Conservation (phyloP, 2,797 vertebrate genomes). For the Pelobates cultripes region DNA sequence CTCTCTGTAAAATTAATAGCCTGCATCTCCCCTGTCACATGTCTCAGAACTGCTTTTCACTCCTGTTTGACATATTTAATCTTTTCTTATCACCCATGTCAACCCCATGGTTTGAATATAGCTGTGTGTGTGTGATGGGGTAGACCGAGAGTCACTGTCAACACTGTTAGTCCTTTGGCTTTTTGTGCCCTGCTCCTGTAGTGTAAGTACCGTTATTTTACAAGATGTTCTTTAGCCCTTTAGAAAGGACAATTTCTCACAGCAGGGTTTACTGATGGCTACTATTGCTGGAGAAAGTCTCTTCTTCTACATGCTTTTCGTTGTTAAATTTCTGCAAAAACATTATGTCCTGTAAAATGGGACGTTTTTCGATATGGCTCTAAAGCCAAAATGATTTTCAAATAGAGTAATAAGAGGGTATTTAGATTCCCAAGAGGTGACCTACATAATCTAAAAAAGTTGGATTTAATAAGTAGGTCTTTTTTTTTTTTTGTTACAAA, state of each 20-base stretch:
- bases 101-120: conserved; percentile 9
- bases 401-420: conserved; percentile 9
- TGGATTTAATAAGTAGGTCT: too few relatives aligned
- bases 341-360: conserved; percentile 15
- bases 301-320: conserved; percentile 15
- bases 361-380: neutral
- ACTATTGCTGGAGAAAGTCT: conserved; percentile 8
- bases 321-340: conserved; percentile 27
- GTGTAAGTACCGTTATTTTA: conserved; percentile 43
- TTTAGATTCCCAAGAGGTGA: conserved; percentile 22
- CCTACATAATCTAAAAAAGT: neutral
- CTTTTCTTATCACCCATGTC: conserved; percentile 37
- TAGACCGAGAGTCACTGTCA: neutral
- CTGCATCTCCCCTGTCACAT: conserved; percentile 45
- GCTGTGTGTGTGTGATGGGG: neutral
- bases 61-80: conserved; percentile 33
- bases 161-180: conserved; percentile 17
- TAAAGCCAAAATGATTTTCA: conserved; percentile 14
- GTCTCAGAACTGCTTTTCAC: conserved; percentile 11
- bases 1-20: conserved; percentile 48
- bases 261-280: conserved; percentile 15
- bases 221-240: conserved; percentile 14
- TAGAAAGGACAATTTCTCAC: conserved; percentile 33
- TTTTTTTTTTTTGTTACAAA: too few relatives aligned
- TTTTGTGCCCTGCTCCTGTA: conserved; percentile 12